Conservation (phyloP, 2,888 invertebrate genomes). For the Anthophora plumipes region DNA sequence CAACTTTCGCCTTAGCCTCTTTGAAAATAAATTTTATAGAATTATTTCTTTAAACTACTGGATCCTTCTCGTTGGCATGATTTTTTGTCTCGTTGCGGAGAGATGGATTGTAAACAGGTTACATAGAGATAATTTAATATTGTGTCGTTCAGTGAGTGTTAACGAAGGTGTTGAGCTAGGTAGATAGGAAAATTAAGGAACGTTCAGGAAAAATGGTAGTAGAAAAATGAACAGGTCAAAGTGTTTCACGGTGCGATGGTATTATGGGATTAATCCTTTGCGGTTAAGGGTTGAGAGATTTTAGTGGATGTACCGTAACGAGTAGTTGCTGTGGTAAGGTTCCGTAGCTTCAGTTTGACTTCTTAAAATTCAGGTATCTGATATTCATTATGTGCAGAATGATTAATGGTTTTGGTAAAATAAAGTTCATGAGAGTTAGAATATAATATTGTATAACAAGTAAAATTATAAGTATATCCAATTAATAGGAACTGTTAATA, state of each 20-base stretch:
- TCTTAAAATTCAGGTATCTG: not conserved
- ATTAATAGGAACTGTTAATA: not conserved
- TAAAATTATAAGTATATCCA: not conserved
- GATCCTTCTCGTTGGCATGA: not conserved
- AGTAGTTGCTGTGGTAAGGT: not conserved
- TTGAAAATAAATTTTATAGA: not conserved
- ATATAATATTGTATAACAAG: not conserved
- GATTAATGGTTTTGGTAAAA: not conserved
- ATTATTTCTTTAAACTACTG: not conserved
- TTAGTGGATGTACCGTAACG: not conserved
- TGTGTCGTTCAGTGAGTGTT: not conserved
- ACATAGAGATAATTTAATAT: not conserved
- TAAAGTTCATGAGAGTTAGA: not conserved
- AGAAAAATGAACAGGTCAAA: conserved; percentile 18
- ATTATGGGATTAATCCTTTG: conserved; percentile 33
- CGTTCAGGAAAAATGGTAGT: conserved; percentile 2
- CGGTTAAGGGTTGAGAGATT: not conserved
- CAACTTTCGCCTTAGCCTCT: not conserved
- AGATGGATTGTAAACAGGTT: not conserved
- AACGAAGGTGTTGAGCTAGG: not conserved
- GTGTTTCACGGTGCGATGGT: conserved; percentile 9
- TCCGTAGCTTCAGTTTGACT: not conserved
- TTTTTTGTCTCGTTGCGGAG: not conserved
- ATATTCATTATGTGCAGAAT: not conserved
- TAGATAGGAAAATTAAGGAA: conserved; percentile 6